Base-by-base conservation (phyloP, 1,140 invertebrate species). In the Neodiprion lecontei region DNA sequence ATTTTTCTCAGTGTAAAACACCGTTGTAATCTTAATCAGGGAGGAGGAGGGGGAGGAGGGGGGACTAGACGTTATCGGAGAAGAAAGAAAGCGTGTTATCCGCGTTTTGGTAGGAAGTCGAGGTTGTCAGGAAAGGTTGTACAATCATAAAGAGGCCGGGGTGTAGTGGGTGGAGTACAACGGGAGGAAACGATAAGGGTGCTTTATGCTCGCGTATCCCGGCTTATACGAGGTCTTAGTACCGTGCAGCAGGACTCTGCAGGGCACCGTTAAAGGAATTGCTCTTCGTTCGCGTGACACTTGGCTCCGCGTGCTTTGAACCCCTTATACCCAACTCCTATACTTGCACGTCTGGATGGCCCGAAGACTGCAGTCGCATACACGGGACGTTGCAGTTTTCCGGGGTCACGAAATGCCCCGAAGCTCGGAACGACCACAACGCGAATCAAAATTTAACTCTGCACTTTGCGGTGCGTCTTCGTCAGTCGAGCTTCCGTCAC, bases 201-300 rank as follows among this genome's bases (percentile, higher is more conserved):
- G 53, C 53, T 61, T 61, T 61, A 61, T 9, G 53, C 53, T 40
- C 28, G 1, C 28, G 28, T 40, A 40, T 40, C 28, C 11, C 53
- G 53, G 53, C 14, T 17, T 61, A 40, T 40, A 61, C 53, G 11
- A 17, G 53, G 53, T 61, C n/a, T 14, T 61, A 61, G 11, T 12
- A 61, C 53, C 53, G 9, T 61, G 53, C 28, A 40, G 28, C 28
- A 40, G 28, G 53, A 61, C n/a, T 61, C 53, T 17, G 3, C 28
- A 40, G 28, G 28, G 28, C 28, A 40, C 28, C n/a, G 53, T 61
- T 61, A 61, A 61, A 61, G 53, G 53, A 61, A 61, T 61, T 61
- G 53, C 53, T 61, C 11, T 61, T 17, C 53, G 53, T 61, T 61
- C 53, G 53, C 53, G 53, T 61, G 53, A 61, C 53, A 61, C 53